A percentile compares a stretch with the other conserved stretches of the same genome.
Evolutionary conservation across 2,888 invertebrate species (phyloP).

Genomic region (Hyppa rectilinea): DNA sequence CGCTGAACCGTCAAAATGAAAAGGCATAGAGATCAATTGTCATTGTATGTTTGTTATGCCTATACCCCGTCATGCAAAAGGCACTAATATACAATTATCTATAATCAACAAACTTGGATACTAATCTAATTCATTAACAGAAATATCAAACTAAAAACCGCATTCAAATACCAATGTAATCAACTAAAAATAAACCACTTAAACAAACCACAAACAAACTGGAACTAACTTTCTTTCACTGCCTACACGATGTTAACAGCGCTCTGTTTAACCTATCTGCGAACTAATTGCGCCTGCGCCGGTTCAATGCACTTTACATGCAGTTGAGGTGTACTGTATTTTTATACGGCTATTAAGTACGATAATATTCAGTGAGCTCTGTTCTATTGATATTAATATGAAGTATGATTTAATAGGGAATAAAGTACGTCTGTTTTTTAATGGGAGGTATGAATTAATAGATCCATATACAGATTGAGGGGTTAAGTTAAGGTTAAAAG

Average conservation of each 20-base stretch:
- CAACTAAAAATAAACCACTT: constrained; percentile 44
- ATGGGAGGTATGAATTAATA: constrained; percentile 40
- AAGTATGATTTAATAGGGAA: constrained; percentile 56
- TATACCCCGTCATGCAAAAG: no score
- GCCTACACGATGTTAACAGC: constrained; percentile 59
- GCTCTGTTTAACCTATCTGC: constrained; percentile 62
- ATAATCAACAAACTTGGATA: no score
- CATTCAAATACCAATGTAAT: constrained; percentile 5
- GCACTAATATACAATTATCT: no score
- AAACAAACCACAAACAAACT: constrained; percentile 30
- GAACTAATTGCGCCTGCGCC: constrained; percentile 73
- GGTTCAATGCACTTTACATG: constrained; percentile 75
- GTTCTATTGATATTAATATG: constrained; percentile 53
- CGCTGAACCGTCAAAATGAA: no score
- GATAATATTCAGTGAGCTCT: constrained; percentile 63
- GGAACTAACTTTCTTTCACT: constrained; percentile 57
- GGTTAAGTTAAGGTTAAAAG: constrained; percentile 40
- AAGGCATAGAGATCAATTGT: no score
- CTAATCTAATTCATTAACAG: no score
- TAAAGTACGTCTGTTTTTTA: constrained; percentile 47
- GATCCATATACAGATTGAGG: constrained; percentile 10
- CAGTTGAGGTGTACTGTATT: constrained; percentile 67
- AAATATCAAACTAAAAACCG: constrained; percentile 1
- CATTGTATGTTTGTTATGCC: no score
- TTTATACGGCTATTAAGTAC: constrained; percentile 59